phyloP scores from a whole-genome alignment of 1,140 invertebrate genomes.

The Marisa cornuarietis region DNA sequence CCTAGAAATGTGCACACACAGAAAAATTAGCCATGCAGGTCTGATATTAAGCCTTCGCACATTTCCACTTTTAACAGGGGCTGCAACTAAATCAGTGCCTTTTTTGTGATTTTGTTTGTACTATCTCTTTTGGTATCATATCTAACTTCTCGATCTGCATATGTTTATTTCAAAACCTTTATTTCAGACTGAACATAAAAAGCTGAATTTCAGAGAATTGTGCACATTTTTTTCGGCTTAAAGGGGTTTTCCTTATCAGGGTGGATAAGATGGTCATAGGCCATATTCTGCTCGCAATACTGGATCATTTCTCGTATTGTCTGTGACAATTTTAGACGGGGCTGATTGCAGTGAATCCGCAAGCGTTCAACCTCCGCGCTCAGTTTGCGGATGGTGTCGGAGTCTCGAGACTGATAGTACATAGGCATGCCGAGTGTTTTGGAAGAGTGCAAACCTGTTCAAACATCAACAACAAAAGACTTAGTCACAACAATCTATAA shows the following conservation, averaged over 20 bases:
- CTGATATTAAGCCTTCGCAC: no score
- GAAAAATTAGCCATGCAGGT: no score
- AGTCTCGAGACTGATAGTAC: constrained; percentile 26
- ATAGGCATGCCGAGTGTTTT: constrained; percentile 31
- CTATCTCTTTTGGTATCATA: no score
- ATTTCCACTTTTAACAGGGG: no score
- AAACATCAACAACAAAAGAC: constrained; percentile 11
- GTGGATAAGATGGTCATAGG: constrained; percentile 34
- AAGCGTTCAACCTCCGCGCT: constrained; percentile 29
- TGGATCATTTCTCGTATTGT: constrained; percentile 34
- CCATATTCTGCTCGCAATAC: constrained; percentile 29
- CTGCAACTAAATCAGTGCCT: no score
- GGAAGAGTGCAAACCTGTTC: constrained; percentile 11
- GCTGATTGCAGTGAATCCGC: constrained; percentile 26
- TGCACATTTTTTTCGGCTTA: constrained; percentile 38
- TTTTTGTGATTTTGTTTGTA: no score
- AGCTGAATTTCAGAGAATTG: constrained; percentile 29
- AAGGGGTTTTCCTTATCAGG: constrained; percentile 48
- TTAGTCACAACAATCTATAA: constrained; percentile 5
- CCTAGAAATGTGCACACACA: no score
- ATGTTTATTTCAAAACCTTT: no score
- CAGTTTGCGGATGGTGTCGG: constrained; percentile 29
- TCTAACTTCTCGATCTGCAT: no score
- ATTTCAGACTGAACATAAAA: no score
- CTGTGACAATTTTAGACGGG: constrained; percentile 28